phyloP scores from a whole-genome alignment of 2,888 invertebrate genomes.

The Apamea epomidion region DNA sequence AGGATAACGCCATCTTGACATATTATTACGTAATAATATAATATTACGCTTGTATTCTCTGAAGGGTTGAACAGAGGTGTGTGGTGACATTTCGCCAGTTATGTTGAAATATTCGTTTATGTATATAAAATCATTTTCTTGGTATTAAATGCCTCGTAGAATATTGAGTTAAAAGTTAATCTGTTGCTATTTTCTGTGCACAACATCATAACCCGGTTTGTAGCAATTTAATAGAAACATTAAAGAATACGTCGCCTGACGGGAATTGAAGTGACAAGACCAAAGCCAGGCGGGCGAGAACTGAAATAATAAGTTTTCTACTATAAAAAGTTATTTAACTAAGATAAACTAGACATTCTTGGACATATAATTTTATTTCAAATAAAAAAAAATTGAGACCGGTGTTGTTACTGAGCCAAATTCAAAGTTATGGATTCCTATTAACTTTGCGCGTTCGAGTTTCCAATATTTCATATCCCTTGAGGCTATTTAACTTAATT shows the following conservation, averaged over 20 bases:
- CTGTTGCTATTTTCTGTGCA: background rate
- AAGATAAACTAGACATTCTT: background rate
- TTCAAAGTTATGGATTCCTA: slow-evolving; percentile 16
- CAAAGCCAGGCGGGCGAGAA: slow-evolving; percentile 2
- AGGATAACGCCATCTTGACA: background rate
- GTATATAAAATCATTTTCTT: background rate
- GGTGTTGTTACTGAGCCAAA: background rate
- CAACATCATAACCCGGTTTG: too few species aligned
- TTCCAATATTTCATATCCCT: slow-evolving; percentile 10
- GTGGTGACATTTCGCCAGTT: background rate
- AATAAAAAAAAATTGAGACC: background rate
- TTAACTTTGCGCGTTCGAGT: background rate
- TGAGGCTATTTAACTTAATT: background rate
- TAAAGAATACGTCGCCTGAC: background rate
- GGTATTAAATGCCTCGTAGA: background rate
- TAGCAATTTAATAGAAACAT: slow-evolving; percentile 11
- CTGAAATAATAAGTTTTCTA: background rate
- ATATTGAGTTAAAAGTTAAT: background rate
- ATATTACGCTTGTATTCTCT: background rate
- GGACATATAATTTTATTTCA: background rate
- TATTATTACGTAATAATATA: background rate
- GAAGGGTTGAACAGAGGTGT: too few species aligned
- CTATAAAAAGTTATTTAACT: background rate
- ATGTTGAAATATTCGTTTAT: background rate
- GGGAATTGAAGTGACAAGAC: slow-evolving; percentile 30